Base-by-base conservation (phyloP, 30 jellyfish, hydroid and myxozoan species). In the Calvadosia cruxmelitensis region DNA sequence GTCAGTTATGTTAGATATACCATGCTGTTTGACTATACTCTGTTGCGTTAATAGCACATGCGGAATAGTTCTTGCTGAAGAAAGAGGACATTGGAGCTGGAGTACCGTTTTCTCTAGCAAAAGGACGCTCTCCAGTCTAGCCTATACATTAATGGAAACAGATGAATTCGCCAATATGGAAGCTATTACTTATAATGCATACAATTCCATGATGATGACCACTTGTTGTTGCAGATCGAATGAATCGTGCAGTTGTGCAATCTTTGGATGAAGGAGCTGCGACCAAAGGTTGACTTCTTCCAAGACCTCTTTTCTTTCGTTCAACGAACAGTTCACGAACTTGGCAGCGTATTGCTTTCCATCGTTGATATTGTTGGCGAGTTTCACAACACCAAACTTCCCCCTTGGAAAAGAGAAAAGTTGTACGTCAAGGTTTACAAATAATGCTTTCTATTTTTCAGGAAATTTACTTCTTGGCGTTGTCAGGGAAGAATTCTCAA, bases 341-440 rank as follows among this genome's bases (percentile, higher is more conserved):
- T 86, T 86, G 1, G 96, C 96, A 2, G 96, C 96, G 76, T 86
- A 81, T 0, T 64, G 32, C n/a, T 53, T 79, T 1, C 84, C 78
- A 28, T 76, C 76, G 7, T 64, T 49, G 27, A 53, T 79, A 73
- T 70, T 75, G 52, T 65, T 72, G 34, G 76, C 94, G 34, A 76
- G 78, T 81, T 86, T 81, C 7, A 86, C 92, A 34, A 80, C 88
- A 1, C 96, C 96, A 64, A 86, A 86, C 27, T 79, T 86, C 13
- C 96, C 96, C 52, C 96, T 86, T 53, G 50, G 70, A 27, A 30
- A n/a, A 66, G 34, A 74, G 70, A 26, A 49, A 16, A 74, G 53
- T 42, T 5, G n/a, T n/a, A n/a, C n/a, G n/a, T n/a, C n/a, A n/a
- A n/a, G n/a, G n/a, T n/a, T n/a, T n/a, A n/a, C n/a, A n/a, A 42